These are phyloP conservation scores for Sisyra terminalis DNA, from an alignment of 2,888 invertebrate genomes.

Conservation along the genomic window DNA sequence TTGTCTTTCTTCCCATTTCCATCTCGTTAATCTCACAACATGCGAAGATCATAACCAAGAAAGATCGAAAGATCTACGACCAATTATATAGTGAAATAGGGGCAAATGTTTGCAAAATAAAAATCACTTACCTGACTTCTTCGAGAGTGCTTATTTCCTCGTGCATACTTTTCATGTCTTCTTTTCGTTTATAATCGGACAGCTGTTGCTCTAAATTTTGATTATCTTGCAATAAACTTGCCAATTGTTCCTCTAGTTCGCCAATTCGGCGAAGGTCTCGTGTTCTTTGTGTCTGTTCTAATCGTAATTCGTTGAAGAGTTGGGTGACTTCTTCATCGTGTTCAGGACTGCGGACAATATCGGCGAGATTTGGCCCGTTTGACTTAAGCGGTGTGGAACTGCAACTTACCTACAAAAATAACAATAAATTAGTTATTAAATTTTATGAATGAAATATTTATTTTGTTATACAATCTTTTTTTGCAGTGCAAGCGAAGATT, in stretches of 20 bases:
- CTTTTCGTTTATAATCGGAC: conserved; percentile 40
- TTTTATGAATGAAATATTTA: not conserved
- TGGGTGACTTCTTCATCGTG: conserved; percentile 26
- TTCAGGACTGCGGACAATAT: not conserved
- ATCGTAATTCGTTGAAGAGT: conserved; percentile 53
- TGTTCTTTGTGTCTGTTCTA: conserved; percentile 46
- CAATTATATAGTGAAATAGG: no score
- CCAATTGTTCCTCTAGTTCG: conserved; percentile 63
- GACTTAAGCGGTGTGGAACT: not conserved
- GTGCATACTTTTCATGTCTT: conserved; percentile 66
- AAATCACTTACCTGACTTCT: conserved; percentile 56
- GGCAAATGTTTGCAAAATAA: not conserved
- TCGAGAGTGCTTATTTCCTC: conserved; percentile 71
- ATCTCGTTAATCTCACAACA: no score
- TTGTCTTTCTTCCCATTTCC: no score
- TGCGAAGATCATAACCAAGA: no score
- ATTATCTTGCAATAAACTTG: conserved; percentile 52
- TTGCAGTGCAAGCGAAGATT: not conserved
- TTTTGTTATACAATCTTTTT: not conserved
- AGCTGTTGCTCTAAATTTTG: conserved; percentile 52
- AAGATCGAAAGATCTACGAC: no score
- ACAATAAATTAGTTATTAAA: not conserved
- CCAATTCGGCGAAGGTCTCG: conserved; percentile 55
- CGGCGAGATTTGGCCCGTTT: no score
- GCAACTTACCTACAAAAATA: not conserved